Base-by-base conservation (phyloP, 2,797 vertebrate species). In the Neosalanx taihuensis region DNA sequence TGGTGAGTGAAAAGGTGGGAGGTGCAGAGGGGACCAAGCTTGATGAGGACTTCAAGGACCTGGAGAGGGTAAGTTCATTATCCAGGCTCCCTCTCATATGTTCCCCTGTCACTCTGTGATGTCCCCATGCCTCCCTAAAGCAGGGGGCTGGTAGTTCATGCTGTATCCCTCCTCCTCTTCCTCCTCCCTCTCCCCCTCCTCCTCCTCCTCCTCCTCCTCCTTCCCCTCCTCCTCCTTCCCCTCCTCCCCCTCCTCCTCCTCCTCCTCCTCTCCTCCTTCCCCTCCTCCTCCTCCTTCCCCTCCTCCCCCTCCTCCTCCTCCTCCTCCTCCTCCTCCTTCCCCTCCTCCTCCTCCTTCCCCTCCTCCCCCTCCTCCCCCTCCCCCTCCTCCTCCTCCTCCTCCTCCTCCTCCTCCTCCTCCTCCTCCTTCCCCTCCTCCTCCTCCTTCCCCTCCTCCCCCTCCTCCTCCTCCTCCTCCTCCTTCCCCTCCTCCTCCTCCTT, bases 1-100 rank as follows among this genome's bases (percentile, higher is more conserved):
- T 96, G 93, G 94, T 99, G 88, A 99, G 97, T 10, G 97, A 99
- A 89, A 99, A 97, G 81, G 97, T 99, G 0, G 97, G 97, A 66
- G 96, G 95, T 18, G 97, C 96, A 0, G 97, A 99, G 82, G 96
- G 97, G 86, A 99, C 97, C 81, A 99, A 98, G 87, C 90, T 98
- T 0, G 95, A 99, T 5, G 95, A 98, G 86, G 97, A 99, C 87
- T 99, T 99, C 88, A 97, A 90, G 82, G 96, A 98, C 49, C 94
- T 98, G 82, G 97, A 98, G 84, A 96, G 92, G 92, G 97, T 98
- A 89, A 86, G 84, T 23, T 33, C 7, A 61, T 46, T 10, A 46
- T 2, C 41, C 41, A 46, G 41, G 31, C 17, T 69, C 49, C 68
- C 71, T 62, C 18, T 41, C 26, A 4, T 31, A 13, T 65, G 41